Percentiles rank a stretch among this genome's conserved stretches.
Conservation (phyloP, 2,888 invertebrate genomes). For the Agrotis exclamationis region DNA sequence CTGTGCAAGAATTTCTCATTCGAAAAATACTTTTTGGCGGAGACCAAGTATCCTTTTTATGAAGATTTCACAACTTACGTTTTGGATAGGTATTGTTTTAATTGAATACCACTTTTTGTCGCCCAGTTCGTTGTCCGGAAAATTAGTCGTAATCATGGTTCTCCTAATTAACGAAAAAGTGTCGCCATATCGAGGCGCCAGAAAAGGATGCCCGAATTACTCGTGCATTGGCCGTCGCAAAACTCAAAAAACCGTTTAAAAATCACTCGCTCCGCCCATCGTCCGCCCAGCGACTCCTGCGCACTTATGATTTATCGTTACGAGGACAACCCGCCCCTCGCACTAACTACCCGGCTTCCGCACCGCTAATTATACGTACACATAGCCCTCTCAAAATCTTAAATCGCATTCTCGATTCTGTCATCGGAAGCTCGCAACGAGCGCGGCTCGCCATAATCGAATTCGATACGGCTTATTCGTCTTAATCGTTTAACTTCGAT, state of each 20-base stretch:
- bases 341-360: constrained; percentile 88
- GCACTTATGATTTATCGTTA: constrained; percentile 90
- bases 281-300: constrained; percentile 87
- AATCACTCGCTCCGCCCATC: constrained; percentile 89
- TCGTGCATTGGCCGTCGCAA: constrained; percentile 86
- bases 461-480: constrained; percentile 79
- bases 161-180: constrained; percentile 90
- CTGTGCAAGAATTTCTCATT: constrained; percentile 58
- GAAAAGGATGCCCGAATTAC: constrained; percentile 87
- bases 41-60: constrained; percentile 55
- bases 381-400: constrained; percentile 84
- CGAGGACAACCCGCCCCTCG: constrained; percentile 88
- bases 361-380: constrained; percentile 87
- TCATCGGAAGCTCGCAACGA: constrained; percentile 77
- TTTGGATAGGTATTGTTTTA: constrained; percentile 67
- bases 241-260: constrained; percentile 91
- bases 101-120: constrained; percentile 64
- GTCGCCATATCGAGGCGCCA: constrained; percentile 85
- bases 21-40: constrained; percentile 53
- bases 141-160: constrained; percentile 86
- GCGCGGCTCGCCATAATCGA: constrained; percentile 72
- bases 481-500: constrained; percentile 77
- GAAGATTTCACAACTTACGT: constrained; percentile 47
- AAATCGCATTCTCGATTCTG: constrained; percentile 81
- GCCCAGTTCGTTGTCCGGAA: constrained; percentile 78